These are phyloP conservation scores for Tromatobia lineatoria DNA, from an alignment of 2,888 invertebrate genomes.

Conservation along the genomic window DNA sequence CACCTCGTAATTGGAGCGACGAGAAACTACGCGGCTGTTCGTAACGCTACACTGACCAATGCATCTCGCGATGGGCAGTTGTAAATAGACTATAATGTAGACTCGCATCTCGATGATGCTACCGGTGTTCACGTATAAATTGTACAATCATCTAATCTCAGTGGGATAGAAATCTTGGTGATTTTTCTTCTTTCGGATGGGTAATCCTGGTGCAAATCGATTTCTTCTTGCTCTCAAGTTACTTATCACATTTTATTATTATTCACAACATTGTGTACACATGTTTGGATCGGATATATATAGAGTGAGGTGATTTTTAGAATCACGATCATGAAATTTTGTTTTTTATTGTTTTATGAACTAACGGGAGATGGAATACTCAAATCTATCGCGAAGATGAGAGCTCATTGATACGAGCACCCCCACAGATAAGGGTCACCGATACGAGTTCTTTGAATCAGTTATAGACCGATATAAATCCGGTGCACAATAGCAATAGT, in stretches of 20 bases:
- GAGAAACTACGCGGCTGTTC: slow-evolving; percentile 57
- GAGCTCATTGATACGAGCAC: no score
- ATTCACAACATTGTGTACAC: neutral
- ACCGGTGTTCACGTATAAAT: slow-evolving; percentile 50
- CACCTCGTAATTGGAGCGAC: slow-evolving; percentile 64
- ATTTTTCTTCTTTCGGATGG: slow-evolving; percentile 62
- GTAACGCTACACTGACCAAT: slow-evolving; percentile 46
- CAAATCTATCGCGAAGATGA: no score
- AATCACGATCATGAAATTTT: no score
- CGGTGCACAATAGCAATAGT: no score
- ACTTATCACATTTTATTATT: neutral
- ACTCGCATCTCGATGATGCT: slow-evolving; percentile 31
- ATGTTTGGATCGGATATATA: neutral
- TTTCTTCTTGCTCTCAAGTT: slow-evolving; percentile 45
- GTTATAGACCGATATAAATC: no score
- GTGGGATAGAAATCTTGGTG: slow-evolving; percentile 62
- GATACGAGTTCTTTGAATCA: no score
- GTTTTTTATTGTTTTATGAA: neutral
- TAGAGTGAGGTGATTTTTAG: no score
- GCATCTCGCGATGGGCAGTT: slow-evolving; percentile 30
- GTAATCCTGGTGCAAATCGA: slow-evolving; percentile 42
- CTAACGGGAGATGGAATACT: no score
- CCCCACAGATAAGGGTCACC: no score
- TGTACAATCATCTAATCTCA: slow-evolving; percentile 65
- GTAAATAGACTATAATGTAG: slow-evolving; percentile 1